Percentiles rank a stretch among this genome's conserved stretches.
These are phyloP conservation scores for Heterodera filipjevi DNA, from an alignment of 2,888 invertebrate genomes.

Conservation along the genomic window DNA sequence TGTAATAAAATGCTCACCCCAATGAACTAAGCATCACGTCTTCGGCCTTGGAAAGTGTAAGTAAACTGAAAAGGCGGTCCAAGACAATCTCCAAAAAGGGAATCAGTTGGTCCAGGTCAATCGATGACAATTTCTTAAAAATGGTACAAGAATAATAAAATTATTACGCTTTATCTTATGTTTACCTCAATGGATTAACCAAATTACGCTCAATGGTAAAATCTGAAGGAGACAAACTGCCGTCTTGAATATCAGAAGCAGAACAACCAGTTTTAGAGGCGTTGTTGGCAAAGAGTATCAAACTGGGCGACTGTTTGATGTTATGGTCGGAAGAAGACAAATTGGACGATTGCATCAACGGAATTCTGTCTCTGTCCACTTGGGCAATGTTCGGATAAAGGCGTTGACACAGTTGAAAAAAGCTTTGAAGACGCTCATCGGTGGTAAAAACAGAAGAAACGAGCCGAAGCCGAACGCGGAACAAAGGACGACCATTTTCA, in stretches of 20 bases:
- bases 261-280: constrained; percentile 7
- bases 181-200: constrained; percentile 5
- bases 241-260: constrained; percentile 19
- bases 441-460: constrained; percentile 84
- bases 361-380: not conserved
- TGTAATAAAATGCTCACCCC: constrained; percentile 69
- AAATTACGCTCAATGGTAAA: constrained; percentile 9
- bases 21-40: constrained; percentile 87
- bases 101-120: constrained; percentile 81
- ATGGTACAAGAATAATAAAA: no score
- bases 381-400: constrained; percentile 7
- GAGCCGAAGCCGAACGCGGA: constrained; percentile 80
- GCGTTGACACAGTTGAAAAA: constrained; percentile 73
- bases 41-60: constrained; percentile 78
- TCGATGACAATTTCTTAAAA: constrained; percentile 80
- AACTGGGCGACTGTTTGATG: not conserved
- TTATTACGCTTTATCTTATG: no score
- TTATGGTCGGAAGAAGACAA: not conserved
- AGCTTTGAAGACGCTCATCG: constrained; percentile 62
- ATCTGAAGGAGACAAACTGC: constrained; percentile 1
- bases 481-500: constrained; percentile 85
- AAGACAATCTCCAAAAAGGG: constrained; percentile 87
- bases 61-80: constrained; percentile 84
- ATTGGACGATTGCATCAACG: not conserved
- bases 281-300: constrained; percentile 8